Evolutionary conservation across 2,797 vertebrate species (phyloP).

Genomic region (Pseudochirops cupreus): DNA sequence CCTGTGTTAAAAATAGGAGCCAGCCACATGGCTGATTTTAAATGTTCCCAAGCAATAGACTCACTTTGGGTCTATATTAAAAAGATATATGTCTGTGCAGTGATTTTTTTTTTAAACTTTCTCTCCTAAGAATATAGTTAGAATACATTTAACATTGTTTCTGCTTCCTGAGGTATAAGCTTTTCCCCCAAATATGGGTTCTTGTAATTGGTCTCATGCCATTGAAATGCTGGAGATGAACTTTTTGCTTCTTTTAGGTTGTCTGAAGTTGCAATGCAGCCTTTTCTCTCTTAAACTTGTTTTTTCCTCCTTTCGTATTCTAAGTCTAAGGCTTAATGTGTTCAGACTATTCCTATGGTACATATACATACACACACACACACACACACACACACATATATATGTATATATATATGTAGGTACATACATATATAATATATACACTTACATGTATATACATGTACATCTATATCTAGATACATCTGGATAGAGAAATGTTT

Average conservation of each 20-base stretch:
- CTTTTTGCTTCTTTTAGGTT: conserved; percentile 32
- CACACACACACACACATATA: not conserved
- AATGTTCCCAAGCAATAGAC: conserved; percentile 4
- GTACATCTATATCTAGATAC: not conserved
- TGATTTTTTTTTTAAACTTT: not conserved
- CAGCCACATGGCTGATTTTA: conserved; percentile 5
- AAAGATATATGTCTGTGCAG: conserved; percentile 3
- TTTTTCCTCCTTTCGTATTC: not conserved
- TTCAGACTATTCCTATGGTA: not conserved
- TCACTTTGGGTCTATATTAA: conserved; percentile 7
- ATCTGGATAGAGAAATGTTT: not conserved
- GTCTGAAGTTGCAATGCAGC: not conserved
- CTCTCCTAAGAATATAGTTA: not conserved
- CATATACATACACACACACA: not conserved
- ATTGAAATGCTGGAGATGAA: not conserved
- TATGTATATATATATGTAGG: not conserved
- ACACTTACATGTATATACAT: not conserved
- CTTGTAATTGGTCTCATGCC: not conserved
- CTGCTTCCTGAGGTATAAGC: not conserved
- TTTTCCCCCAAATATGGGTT: not conserved
- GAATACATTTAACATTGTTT: conserved; percentile 19
- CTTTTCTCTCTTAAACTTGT: not conserved
- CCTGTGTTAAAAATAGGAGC: conserved; percentile 16
- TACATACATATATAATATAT: not conserved
- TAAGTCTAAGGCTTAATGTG: conserved; percentile 11